Percentiles rank a stretch among this genome's conserved stretches.
These are phyloP conservation scores for Drymodes brunneopygia DNA, from an alignment of 2,113 vertebrate genomes.

Conservation along the genomic window DNA sequence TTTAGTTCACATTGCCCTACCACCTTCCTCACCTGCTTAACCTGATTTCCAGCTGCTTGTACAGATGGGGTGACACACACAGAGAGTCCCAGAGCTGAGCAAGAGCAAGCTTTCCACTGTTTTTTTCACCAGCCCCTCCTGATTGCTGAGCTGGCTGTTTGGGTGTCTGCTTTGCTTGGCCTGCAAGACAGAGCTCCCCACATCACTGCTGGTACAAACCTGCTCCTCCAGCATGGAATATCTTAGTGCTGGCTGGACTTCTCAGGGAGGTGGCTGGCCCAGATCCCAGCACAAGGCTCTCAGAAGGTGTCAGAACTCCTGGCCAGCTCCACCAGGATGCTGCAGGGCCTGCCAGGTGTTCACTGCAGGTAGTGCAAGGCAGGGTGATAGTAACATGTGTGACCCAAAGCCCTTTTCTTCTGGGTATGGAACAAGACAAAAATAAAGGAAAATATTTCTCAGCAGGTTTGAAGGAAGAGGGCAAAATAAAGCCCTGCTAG, in stretches of 20 bases:
- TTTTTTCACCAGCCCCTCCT: not conserved
- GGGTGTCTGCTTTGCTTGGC: not conserved
- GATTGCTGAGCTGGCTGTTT: not conserved
- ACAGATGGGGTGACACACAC: not conserved
- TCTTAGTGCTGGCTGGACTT: not conserved
- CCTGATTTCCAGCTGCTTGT: not conserved
- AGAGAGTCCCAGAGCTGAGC: not conserved
- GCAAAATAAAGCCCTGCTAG: not conserved
- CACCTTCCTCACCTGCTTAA: not conserved
- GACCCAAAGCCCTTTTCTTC: not conserved
- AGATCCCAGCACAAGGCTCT: not conserved
- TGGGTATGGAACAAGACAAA: not conserved
- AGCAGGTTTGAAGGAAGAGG: not conserved
- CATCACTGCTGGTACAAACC: fast-evolving
- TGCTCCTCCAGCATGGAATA: not conserved
- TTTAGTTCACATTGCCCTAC: not conserved
- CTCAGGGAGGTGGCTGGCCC: not conserved
- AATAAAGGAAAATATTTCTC: not conserved
- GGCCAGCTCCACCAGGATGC: not conserved
- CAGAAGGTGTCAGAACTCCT: not conserved
- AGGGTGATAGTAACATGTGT: not conserved
- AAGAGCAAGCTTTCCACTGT: not conserved
- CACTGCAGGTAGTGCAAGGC: not conserved
- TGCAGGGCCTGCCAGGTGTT: not conserved
- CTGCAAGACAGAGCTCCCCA: not conserved